Base-by-base conservation (phyloP, 2,888 invertebrate species). In the Habrosyne pyritoides region DNA sequence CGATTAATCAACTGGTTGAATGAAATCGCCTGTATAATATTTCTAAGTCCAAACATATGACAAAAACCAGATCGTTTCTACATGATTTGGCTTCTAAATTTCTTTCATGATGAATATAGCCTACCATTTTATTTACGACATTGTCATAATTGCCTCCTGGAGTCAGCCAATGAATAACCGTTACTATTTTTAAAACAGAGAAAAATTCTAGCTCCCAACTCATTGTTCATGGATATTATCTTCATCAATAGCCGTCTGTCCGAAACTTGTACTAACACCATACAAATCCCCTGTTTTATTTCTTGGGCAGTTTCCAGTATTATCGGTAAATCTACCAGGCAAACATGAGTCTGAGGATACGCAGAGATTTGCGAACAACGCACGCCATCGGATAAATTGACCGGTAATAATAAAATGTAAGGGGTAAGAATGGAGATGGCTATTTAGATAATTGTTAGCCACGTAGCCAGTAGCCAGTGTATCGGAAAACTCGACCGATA, bases 381-480 rank as follows among this genome's bases (percentile, higher is more conserved):
- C 73, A 83, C 63, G 63, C 76, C 68, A 76, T 86, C 83, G 85
- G 89, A 89, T 89, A 92, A 91, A 93, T 92, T 91, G 93, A 89
- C 91, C 92, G 91, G 91, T 89, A 91, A 89, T 93, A 92, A 93
- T 91, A 93, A 93, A 93, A 89, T 84, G 90, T 89, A 93, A 92
- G 90, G 89, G 92, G 92, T 91, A 91, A 91, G 90, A 92, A 92
- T 91, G 90, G 88, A 93, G 93, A 93, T 93, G 87, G 91, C 93
- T 89, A 93, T 93, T 93, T 93, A 93, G 93, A 93, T 93, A 93
- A 93, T 93, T 93, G 92, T 91, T 86, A 79, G 87, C 89, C 81
- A 73, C 75, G 88, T 77, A 71, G 71, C 72, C 76, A 60, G 67
- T 67, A 72, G 69, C 73, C 83, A 90, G 88, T 92, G 91, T 92